Evolutionary conservation across 2,888 invertebrate genomes (phyloP).

Genomic region (Athrips mouffetella): DNA sequence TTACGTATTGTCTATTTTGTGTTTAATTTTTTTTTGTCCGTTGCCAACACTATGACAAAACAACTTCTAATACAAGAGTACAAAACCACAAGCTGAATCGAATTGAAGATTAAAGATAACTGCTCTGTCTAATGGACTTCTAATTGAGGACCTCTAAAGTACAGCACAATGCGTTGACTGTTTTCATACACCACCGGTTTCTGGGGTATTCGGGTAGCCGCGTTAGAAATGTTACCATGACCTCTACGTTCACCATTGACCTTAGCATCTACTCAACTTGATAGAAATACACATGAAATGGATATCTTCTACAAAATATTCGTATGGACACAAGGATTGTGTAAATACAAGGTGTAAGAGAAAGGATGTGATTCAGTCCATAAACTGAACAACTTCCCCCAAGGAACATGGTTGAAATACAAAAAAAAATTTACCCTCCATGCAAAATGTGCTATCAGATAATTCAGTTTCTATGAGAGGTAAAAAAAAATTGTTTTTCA

Average conservation of each 20-base stretch:
- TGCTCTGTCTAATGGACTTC: constrained; percentile 2
- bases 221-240: background rate
- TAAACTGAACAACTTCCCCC: too few species aligned
- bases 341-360: too few species aligned
- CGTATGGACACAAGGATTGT: background rate
- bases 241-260: constrained; percentile 2
- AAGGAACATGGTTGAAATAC: too few species aligned
- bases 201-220: background rate
- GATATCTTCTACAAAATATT: background rate
- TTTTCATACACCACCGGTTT: background rate
- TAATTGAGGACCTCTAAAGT: constrained; percentile 2
- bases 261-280: background rate
- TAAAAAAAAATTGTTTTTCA: too few species aligned
- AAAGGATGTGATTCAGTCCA: too few species aligned
- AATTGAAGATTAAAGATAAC: constrained; percentile 9
- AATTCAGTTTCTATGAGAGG: too few species aligned
- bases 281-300: background rate
- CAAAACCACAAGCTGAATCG: constrained; percentile 1
- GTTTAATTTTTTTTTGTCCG: too few species aligned
- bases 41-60: background rate
- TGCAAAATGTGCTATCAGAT: too few species aligned
- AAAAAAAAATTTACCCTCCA: too few species aligned
- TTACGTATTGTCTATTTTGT: too few species aligned
- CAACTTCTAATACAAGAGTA: background rate
- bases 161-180: background rate